Evolutionary conservation across 2,888 invertebrate genomes (phyloP).

Genomic region (Ectemnius continuus): DNA sequence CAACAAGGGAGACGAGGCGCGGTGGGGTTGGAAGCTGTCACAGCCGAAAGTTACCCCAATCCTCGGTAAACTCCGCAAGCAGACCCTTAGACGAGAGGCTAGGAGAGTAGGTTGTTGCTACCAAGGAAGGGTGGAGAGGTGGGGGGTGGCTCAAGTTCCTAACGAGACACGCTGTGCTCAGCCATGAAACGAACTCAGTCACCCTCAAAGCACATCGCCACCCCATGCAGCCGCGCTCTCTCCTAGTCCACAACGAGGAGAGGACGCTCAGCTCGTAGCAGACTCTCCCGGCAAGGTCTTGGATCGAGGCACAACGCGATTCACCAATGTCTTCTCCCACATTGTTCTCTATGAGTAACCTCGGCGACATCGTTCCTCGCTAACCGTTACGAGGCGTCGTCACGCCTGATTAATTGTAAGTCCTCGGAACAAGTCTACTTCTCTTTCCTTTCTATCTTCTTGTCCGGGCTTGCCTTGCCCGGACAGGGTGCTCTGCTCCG

Average conservation of each 20-base stretch:
- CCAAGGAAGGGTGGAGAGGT: slow-evolving; percentile 43
- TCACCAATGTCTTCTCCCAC: no score
- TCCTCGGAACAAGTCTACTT: slow-evolving; percentile 47
- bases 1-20: slow-evolving; percentile 9
- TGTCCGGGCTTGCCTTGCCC: background rate
- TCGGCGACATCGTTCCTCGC: slow-evolving; percentile 44
- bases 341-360: slow-evolving; percentile 53
- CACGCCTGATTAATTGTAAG: slow-evolving; percentile 57
- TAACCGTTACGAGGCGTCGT: slow-evolving; percentile 41
- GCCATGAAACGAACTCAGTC: slow-evolving; percentile 70
- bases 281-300: slow-evolving; percentile 64
- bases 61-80: slow-evolving; percentile 58
- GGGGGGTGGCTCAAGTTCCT: slow-evolving; percentile 70
- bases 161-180: slow-evolving; percentile 70
- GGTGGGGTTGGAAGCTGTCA: slow-evolving; percentile 48
- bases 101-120: slow-evolving; percentile 52
- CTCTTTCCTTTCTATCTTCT: slow-evolving; percentile 33
- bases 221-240: slow-evolving; percentile 48
- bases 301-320: slow-evolving; percentile 23
- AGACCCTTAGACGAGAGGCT: slow-evolving; percentile 53
- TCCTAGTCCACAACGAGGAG: slow-evolving; percentile 32
- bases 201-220: slow-evolving; percentile 59
- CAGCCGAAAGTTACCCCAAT: slow-evolving; percentile 64
- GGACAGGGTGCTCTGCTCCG: background rate
- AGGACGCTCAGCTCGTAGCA: slow-evolving; percentile 29